Conservation (phyloP, 1,140 invertebrate species). For the Dreissena polymorpha region DNA sequence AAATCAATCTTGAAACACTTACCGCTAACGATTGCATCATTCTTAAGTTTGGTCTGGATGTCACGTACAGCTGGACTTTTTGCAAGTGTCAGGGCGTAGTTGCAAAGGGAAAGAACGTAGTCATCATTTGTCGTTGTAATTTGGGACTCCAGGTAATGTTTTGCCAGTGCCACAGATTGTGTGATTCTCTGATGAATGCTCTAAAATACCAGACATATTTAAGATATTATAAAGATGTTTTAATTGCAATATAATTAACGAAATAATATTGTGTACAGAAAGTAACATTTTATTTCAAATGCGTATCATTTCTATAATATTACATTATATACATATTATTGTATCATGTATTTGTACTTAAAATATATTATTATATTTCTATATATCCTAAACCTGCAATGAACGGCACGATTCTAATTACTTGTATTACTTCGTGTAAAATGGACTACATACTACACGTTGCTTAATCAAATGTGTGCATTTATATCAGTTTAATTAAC, state of each 20-base stretch:
- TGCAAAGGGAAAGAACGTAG: conserved; percentile 85
- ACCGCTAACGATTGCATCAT: conserved; percentile 78
- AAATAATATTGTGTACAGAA: no score
- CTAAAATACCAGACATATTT: conserved; percentile 36
- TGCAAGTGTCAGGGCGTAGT: conserved; percentile 85
- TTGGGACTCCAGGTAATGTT: conserved; percentile 89
- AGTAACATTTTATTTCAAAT: no score
- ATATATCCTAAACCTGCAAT: no score
- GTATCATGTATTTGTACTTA: no score
- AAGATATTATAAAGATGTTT: neutral
- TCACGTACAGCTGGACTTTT: conserved; percentile 85
- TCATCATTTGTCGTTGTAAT: conserved; percentile 84
- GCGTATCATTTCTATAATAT: no score
- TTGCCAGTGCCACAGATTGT: conserved; percentile 86
- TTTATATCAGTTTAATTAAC: conserved; percentile 25
- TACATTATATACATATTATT: no score
- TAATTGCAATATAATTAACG: neutral
- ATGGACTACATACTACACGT: no score
- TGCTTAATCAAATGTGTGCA: no score
- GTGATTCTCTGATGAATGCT: conserved; percentile 80
- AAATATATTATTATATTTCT: no score
- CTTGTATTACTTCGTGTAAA: no score
- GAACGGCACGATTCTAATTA: no score
- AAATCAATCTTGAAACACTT: conserved; percentile 72
- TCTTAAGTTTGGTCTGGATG: conserved; percentile 86